Evolutionary conservation across 2,797 vertebrate species (phyloP).

Genomic region (Esox lucius): DNA sequence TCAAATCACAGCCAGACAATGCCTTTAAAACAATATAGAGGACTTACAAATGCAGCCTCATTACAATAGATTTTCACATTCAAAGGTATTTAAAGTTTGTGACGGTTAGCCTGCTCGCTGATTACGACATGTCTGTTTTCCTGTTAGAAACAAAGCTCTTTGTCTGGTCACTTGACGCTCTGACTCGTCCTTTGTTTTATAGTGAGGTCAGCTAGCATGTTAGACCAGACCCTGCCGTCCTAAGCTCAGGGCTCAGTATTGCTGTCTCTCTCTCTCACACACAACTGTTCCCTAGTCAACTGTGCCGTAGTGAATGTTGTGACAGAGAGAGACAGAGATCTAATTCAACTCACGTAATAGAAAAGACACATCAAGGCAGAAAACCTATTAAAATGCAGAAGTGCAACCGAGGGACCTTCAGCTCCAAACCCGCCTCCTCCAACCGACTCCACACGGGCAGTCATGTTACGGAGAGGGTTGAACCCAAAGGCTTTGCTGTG

Average conservation of each 20-base stretch:
- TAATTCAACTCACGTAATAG: conserved; percentile 61
- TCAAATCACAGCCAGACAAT: not conserved
- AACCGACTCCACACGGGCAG: not conserved
- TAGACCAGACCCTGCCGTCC: conserved; percentile 18
- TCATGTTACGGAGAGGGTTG: not conserved
- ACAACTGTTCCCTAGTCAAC: not conserved
- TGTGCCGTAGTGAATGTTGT: conserved; percentile 25
- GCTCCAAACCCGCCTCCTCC: not conserved
- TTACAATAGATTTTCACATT: conserved; percentile 14
- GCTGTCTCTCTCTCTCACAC: not conserved
- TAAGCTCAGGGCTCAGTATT: conserved; percentile 1
- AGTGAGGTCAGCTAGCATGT: conserved; percentile 66
- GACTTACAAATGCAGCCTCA: not conserved
- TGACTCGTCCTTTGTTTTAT: conserved; percentile 63
- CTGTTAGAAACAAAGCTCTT: conserved; percentile 58
- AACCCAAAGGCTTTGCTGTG: too few species aligned
- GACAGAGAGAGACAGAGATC: conserved; percentile 21
- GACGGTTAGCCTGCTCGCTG: not conserved
- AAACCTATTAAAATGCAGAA: conserved; percentile 66
- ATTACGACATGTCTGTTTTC: conserved; percentile 52
- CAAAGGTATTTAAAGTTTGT: conserved; percentile 14
- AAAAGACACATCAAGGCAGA: conserved; percentile 44
- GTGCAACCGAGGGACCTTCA: conserved; percentile 47
- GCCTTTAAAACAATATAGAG: not conserved
- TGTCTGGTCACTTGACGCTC: conserved; percentile 53